Evolutionary conservation across 2,888 invertebrate species (phyloP), one percentile per base, ranked within the genome.

Genomic region (Melieria omissa): DNA sequence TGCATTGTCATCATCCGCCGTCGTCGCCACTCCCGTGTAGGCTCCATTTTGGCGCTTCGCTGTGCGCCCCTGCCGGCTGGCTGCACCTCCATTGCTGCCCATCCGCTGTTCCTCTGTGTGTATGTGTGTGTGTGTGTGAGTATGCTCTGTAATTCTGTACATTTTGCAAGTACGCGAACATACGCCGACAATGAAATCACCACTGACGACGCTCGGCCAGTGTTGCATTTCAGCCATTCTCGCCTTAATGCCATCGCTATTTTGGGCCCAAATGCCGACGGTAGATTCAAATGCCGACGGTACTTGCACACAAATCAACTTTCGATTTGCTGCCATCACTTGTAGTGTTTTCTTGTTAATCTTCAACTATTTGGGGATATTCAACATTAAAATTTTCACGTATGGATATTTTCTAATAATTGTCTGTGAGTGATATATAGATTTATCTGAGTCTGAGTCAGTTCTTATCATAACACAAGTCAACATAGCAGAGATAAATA

Each of bases 141-240:
- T 60, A 29, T 70, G 60, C 60, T 52, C 8, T 42, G 63, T 73
- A 46, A 47, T 14, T 52, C 10, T 60, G 54, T 69, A 61, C 58
- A 7, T 49, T 16, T 57, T 67, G 47, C 64, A 42, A 60, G 49
- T 70, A 67, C 74, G 64, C 54, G 52, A 78, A 70, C 74, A 80
- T 80, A 78, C 79, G 75, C 74, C 75, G 72, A 71, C 73, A 75
- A 73, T 77, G 77, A 78, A 77, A 80, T 77, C 78, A 78, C 73
- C 73, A 72, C 72, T 68, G 70, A 70, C 65, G 66, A 71, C 70
- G 63, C 29, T 29, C 46, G 45, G 46, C n/a, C 69, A 70, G 69
- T 55, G 69, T 70, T 70, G 69, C 69, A 70, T 70, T 70, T 70
- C 10, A 4, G 5, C 29, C 29, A 29, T 29, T 29, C 29, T 29